Evolutionary conservation across 2,888 invertebrate genomes (phyloP), one percentile per base, ranked within the genome.

Genomic region (Diaprepes abbreviatus): DNA sequence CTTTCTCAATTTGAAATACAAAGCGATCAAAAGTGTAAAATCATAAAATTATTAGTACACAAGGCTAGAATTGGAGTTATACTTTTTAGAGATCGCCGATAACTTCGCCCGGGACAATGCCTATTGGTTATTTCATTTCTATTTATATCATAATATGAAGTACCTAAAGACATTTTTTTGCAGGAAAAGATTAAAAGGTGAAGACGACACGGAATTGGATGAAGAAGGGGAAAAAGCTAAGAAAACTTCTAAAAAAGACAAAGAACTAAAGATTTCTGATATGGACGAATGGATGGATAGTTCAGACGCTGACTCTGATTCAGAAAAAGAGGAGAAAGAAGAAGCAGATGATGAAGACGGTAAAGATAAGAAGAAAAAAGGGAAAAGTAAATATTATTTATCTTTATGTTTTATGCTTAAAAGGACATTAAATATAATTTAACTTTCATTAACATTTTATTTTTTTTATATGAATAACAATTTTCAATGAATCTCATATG

Each of bases 241-340:
- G 10, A 80, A 85, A 73, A 88, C 87, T 74, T 76, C 36, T 55
- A 73, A 76, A 10, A 79, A 79, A 52, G 78, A 78, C 7, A 79
- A 78, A 55, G 94, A 94, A 75, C 85, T 96, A 4, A 94, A 95
- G 85, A 94, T 96, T 76, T 94, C 95, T 3, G 96, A 96, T 78
- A 94, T 96, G 93, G 96, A 96, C 80, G 96, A 96, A 79, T 96
- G 95, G 95, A 93, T 94, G 83, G 92, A 92, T 59, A 86, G 84
- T 83, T 92, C 87, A 50, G 94, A 93, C 59, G 94, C 93, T 50
- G 93, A 93, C 14, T 92, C 92, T 0, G 92, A 92, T 0, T 90
- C 89, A 21, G 90, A 91, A 0, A 92, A 91, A 5, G 90, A 88
- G 9, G 89, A 90, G 12, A 90, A 90, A 57, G 89, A 92, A 74